Conservation (phyloP, 2,113 vertebrate species). For the Falcunculus frontatus region DNA sequence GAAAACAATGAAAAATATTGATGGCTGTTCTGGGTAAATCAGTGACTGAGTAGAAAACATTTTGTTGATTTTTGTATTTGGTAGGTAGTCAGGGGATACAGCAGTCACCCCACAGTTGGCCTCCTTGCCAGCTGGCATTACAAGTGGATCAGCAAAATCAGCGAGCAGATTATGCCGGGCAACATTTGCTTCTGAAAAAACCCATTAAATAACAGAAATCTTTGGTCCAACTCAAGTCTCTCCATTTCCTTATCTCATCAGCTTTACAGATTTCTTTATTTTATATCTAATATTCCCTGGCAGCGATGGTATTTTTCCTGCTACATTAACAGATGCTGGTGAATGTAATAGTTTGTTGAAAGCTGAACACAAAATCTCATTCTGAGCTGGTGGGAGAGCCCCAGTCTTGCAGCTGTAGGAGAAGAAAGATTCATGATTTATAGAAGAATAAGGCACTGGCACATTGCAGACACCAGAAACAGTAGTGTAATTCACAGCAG, state of each 20-base stretch:
- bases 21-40: neutral
- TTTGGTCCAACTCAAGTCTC: neutral
- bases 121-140: constrained; percentile 27
- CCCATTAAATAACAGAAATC: neutral
- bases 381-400: neutral
- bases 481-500: constrained; percentile 15
- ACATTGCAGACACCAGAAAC: neutral
- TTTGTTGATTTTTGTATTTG: constrained; percentile 43
- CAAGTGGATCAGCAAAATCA: constrained; percentile 8
- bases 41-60: neutral
- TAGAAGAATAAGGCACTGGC: neutral
- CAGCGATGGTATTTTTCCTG: neutral
- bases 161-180: neutral
- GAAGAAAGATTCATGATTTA: neutral
- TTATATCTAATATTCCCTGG: neutral
- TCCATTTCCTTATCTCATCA: neutral
- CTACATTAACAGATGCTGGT: neutral
- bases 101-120: neutral
- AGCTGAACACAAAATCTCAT: constrained; percentile 4
- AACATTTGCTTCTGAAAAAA: neutral
- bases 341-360: neutral
- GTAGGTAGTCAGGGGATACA: constrained; percentile 49
- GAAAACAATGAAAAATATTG: neutral
- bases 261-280: neutral
- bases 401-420: neutral